These are phyloP conservation scores for Aplidium turbinatum DNA, from an alignment of 23 tunicate genomes.

Conservation along the genomic window DNA sequence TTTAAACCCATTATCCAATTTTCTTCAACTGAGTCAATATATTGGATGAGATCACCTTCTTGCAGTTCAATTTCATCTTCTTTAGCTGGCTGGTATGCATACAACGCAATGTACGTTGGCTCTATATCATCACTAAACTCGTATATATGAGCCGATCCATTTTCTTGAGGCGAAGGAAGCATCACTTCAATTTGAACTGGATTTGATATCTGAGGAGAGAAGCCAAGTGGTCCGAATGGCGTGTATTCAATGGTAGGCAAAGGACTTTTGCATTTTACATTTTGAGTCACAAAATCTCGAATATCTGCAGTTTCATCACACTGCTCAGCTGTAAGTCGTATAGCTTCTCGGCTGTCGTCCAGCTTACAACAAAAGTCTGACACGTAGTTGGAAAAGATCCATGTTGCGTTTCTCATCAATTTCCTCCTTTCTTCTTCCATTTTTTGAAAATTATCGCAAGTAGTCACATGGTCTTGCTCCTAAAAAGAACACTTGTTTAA, in stretches of 20 bases:
- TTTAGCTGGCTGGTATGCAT: conserved; percentile 23
- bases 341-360: conserved; percentile 71
- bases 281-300: conserved; percentile 46
- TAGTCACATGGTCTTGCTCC: conserved; percentile 52
- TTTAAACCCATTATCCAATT: conserved; percentile 52
- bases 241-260: conserved; percentile 45
- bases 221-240: conserved; percentile 34
- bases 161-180: not conserved
- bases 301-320: conserved; percentile 66
- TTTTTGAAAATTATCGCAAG: conserved; percentile 63
- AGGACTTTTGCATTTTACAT: conserved; percentile 51
- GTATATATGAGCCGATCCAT: conserved; percentile 3
- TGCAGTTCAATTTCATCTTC: conserved; percentile 34
- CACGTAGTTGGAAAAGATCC: conserved; percentile 77
- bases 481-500: no score
- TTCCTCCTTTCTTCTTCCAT: conserved; percentile 69
- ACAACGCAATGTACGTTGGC: conserved; percentile 24
- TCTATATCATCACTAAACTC: conserved; percentile 23
- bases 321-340: conserved; percentile 53
- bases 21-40: not conserved
- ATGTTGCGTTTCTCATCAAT: conserved; percentile 53
- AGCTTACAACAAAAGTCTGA: conserved; percentile 64
- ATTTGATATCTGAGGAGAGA: not conserved
- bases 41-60: conserved; percentile 31
- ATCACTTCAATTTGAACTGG: conserved; percentile 1